These are phyloP conservation scores for Cephus pulcher DNA, from an alignment of 2,888 invertebrate species.

Conservation along the genomic window DNA sequence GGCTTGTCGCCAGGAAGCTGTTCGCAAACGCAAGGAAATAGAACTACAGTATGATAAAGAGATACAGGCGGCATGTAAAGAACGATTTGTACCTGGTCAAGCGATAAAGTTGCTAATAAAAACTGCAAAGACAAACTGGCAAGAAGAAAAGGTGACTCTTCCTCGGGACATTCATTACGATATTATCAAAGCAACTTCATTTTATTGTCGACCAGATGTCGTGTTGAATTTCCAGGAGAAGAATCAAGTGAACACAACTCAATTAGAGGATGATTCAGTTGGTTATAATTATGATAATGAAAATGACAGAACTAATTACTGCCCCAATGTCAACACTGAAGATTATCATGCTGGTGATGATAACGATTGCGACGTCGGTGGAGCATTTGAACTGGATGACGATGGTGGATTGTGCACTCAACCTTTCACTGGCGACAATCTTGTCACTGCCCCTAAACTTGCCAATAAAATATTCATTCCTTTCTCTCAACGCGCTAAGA, in stretches of 20 bases:
- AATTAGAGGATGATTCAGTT: conserved; percentile 34
- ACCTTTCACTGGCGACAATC: conserved; percentile 69
- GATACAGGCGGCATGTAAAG: neutral
- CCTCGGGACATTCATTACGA: conserved; percentile 43
- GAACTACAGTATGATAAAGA: conserved; percentile 29
- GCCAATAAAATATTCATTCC: conserved; percentile 78
- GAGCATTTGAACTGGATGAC: conserved; percentile 21
- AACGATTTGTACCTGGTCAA: conserved; percentile 26
- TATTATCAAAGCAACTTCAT: conserved; percentile 22
- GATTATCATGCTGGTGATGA: conserved; percentile 29
- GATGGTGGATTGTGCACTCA: conserved; percentile 34
- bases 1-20: conserved; percentile 32
- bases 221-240: conserved; percentile 14
- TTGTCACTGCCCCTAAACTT: conserved; percentile 77
- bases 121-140: conserved; percentile 44
- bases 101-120: conserved; percentile 27
- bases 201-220: conserved; percentile 29
- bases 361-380: conserved; percentile 50
- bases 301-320: conserved; percentile 69
- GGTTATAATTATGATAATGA: conserved; percentile 71
- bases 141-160: conserved; percentile 39
- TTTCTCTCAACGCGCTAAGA: conserved; percentile 86
- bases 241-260: conserved; percentile 3
- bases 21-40: conserved; percentile 36
- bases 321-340: conserved; percentile 60